Evolutionary conservation across 2,113 vertebrate species (phyloP), one percentile per base, ranked within the genome.

Genomic region (Gulo gulo): DNA sequence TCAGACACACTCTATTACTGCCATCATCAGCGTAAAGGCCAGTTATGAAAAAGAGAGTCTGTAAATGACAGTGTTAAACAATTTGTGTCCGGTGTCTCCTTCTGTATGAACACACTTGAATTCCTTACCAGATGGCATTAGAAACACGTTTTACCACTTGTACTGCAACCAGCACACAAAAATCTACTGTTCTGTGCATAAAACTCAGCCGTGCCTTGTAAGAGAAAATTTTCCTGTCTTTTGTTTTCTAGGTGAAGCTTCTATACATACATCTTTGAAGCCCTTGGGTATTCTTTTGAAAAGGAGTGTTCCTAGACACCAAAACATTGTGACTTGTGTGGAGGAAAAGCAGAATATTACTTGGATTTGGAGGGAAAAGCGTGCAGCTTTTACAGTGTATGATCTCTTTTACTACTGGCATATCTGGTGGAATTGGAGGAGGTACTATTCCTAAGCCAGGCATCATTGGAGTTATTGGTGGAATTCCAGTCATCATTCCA

Each of bases 361-460:
- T 99, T 97, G 99, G 99, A 98, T 99, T 99, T 12, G 99, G 99
- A 8, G 99, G 99, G 96, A 99, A 99, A 91, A 99, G 99, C 1
- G 99, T 99, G 98, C 99, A 99, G 99, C 98, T 99, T 98, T 99
- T 99, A 99, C 99, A 99, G 98, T 99, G 99, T 97, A 99, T 99
- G 98, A 99, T 99, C 98, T 99, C 99, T 98, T 99, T 99, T 34
- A 99, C 98, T 11, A 99, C 98, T 1, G 99, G 99, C 97, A 99
- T 96, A 93, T 99, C 99, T 39, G 99, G 99, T 39, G 99, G 99
- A 95, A 99, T 99, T 73, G 99, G 98, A 18, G 99, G 99, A 0
- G 99, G 99, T 42, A 99, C 99, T n/a, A 99, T 99, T 88, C 99
- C 99, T 93, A 99, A 98, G 94, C 99, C 99, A 2, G 99, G 99